phyloP scores from a whole-genome alignment of 1,140 invertebrate species.

The Hirudo medicinalis region DNA sequence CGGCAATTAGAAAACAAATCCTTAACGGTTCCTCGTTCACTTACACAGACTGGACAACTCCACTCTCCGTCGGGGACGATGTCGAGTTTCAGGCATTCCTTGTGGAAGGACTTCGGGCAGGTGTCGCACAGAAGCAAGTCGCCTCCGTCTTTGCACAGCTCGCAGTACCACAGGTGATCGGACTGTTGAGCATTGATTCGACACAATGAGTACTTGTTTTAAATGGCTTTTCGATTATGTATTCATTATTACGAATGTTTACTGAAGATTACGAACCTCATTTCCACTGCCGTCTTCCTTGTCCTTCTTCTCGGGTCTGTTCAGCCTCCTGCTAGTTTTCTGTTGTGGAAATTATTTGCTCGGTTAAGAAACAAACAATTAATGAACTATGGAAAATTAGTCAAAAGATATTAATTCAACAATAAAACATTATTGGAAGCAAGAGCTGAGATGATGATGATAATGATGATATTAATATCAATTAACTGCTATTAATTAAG shows the following conservation, averaged over 20 bases:
- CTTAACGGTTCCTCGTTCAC: constrained; percentile 7
- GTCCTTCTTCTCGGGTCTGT: constrained; percentile 15
- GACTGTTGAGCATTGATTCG: constrained; percentile 10
- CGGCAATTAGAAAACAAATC: no score
- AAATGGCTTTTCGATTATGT: no score
- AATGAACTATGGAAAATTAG: no score
- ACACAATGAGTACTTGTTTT: no score
- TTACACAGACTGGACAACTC: constrained; percentile 86
- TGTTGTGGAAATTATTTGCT: not conserved
- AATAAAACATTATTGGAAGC: no score
- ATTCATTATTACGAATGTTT: not conserved
- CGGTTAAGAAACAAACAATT: no score
- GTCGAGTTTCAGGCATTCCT: constrained; percentile 85
- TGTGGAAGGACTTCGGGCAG: constrained; percentile 84
- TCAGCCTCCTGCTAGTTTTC: not conserved
- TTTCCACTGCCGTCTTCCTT: constrained; percentile 2
- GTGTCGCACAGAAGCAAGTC: constrained; percentile 96
- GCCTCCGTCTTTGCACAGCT: constrained; percentile 93
- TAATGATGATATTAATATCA: no score
- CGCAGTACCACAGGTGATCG: constrained; percentile 48
- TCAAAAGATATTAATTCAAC: no score
- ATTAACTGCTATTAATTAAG: no score
- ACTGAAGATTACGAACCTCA: not conserved
- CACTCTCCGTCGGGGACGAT: constrained; percentile 89
- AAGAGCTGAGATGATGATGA: no score